Evolutionary conservation across 2,797 vertebrate species (phyloP), one percentile per base, ranked within the genome.

Genomic region (Falco rusticolus): DNA sequence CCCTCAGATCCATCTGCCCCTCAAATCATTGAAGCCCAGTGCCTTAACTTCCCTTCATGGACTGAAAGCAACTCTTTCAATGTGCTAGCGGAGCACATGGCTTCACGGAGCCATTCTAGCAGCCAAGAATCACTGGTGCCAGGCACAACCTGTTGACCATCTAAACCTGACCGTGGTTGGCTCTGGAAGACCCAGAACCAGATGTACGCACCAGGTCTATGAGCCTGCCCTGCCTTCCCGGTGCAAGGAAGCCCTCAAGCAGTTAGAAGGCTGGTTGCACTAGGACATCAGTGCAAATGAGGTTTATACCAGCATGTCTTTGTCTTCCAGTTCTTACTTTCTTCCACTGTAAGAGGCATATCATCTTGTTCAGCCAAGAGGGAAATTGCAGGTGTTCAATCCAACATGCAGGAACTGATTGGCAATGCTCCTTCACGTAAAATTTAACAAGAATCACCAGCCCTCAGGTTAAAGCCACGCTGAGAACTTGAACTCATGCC

Each of bases 311-410:
- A 77, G 34, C 43, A 43, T 3, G 9, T 29, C 56, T 89, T 87
- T 3, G 9, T 29, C 56, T 89, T 87, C 45, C 34, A 88, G 82
- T 39, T 87, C 60, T 45, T 16, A 18, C 53, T 83, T 80, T 75
- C 60, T 25, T 51, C 39, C 34, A 24, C 60, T 85, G 15, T 13
- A 85, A 63, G 68, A 90, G 60, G 48, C 66, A 68, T 16, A 59
- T 24, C 29, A 47, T 43, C 89, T 59, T 25, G 14, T 33, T 91
- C 75, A 76, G 86, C 84, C 96, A 81, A 70, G 85, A 84, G 93
- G 89, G 94, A 96, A 86, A 88, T 69, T 69, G 89, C 95, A 96
- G 96, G 93, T 97, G 96, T 88, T 94, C 94, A 89, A 64, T 39
- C 59, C 80, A 78, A 65, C 68, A 65, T 0, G 0, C 47, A 66